A percentile compares a stretch with the other conserved stretches of the same genome.
These are phyloP conservation scores for Apostichopus leukothele DNA, from an alignment of 53 echinoderm and acorn worm species.

Conservation along the genomic window DNA sequence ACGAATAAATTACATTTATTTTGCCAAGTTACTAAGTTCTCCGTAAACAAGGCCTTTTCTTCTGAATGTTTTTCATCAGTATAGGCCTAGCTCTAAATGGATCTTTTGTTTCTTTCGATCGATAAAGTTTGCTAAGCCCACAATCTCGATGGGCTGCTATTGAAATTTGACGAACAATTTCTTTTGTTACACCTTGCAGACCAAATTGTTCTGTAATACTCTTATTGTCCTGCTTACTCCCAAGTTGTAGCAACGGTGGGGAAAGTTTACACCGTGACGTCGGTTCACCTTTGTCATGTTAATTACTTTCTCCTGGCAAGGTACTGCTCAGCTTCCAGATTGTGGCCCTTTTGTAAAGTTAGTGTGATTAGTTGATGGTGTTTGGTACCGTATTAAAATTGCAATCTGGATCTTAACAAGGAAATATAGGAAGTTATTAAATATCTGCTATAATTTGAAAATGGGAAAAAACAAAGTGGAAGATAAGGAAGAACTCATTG, in stretches of 20 bases:
- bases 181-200: not conserved
- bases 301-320: not conserved
- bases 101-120: not conserved
- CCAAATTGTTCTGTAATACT: slow-evolving; percentile 20
- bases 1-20: too few relatives aligned
- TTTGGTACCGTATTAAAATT: too few relatives aligned
- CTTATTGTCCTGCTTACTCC: not conserved
- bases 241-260: slow-evolving; percentile 27
- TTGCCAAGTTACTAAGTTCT: too few relatives aligned
- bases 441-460: not conserved
- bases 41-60: too few relatives aligned
- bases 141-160: not conserved
- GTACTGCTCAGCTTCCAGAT: not conserved
- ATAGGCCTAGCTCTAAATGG: too few relatives aligned
- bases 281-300: not conserved
- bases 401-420: not conserved
- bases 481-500: slow-evolving; percentile 56
- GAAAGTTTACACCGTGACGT: slow-evolving; percentile 21
- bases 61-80: too few relatives aligned
- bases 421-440: not conserved
- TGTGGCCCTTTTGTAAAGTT: too few relatives aligned
- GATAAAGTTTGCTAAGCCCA: not conserved
- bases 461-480: slow-evolving; percentile 73
- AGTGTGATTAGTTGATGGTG: too few relatives aligned
- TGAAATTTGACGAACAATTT: not conserved